Conservation (phyloP, 2,113 vertebrate species). For the Carettochelys insculpta region DNA sequence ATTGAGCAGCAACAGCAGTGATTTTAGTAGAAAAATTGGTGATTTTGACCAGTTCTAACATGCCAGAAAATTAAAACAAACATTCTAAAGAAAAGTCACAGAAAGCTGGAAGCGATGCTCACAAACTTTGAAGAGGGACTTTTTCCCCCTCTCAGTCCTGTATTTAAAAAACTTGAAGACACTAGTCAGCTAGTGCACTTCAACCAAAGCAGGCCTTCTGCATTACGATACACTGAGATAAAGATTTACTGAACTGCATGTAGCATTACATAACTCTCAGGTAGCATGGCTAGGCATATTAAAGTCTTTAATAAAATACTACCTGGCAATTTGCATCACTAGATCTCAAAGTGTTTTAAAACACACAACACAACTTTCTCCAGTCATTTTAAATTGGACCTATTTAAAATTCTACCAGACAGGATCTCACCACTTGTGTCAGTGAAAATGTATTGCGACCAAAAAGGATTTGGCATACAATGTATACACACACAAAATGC, state of each 20-base stretch:
- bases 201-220: neutral
- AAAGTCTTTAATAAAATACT: neutral
- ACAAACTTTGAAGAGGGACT: neutral
- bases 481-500: accelerated
- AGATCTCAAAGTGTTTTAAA: neutral
- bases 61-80: neutral
- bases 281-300: neutral
- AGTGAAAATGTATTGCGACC: neutral
- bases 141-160: neutral
- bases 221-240: neutral
- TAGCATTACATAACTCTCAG: neutral
- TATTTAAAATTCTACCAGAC: neutral
- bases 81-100: neutral
- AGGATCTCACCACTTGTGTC: neutral
- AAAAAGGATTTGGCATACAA: neutral
- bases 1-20: neutral
- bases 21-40: neutral
- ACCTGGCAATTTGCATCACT: neutral
- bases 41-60: neutral
- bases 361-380: neutral
- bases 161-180: constrained; percentile 1
- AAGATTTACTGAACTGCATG: neutral
- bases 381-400: neutral
- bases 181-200: neutral
- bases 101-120: neutral